Evolutionary conservation across 2,797 vertebrate species (phyloP).

Genomic region (Hypotaenidia philippensis): DNA sequence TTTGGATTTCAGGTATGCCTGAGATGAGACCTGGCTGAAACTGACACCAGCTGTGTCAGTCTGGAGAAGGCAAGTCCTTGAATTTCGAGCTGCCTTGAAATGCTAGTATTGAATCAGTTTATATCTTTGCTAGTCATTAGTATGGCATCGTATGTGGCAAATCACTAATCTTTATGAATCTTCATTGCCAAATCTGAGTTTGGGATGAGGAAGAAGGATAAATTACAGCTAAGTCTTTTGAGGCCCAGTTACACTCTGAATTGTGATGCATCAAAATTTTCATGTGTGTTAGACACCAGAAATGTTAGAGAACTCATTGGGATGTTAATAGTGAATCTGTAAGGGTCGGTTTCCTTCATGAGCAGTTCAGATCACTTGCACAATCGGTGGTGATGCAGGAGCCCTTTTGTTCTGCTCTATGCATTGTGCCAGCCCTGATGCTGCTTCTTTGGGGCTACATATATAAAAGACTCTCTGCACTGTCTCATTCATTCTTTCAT

Average conservation of each 20-base stretch:
- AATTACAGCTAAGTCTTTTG: background rate
- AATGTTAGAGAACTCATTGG: background rate
- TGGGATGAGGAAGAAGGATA: background rate
- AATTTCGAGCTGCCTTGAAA: background rate
- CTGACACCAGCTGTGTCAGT: background rate
- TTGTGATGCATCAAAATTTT: background rate
- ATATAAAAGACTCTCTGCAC: background rate
- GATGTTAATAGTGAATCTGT: background rate
- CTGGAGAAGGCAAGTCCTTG: background rate
- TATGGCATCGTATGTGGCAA: background rate
- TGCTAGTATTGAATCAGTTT: background rate
- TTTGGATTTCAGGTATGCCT: background rate
- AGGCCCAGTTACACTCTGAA: background rate
- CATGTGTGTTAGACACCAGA: background rate
- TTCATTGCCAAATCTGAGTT: background rate
- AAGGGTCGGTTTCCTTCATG: fast-evolving
- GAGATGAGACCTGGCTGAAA: background rate
- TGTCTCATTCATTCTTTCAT: background rate
- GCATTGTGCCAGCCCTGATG: background rate
- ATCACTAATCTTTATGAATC: fast-evolving
- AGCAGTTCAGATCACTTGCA: fast-evolving
- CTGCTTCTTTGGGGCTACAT: background rate
- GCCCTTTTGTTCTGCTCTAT: background rate
- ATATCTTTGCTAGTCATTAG: background rate
- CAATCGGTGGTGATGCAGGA: background rate